Evolutionary conservation across 1,140 invertebrate genomes (phyloP), one percentile per base, ranked within the genome.

Genomic region (Plectus sambesii): DNA sequence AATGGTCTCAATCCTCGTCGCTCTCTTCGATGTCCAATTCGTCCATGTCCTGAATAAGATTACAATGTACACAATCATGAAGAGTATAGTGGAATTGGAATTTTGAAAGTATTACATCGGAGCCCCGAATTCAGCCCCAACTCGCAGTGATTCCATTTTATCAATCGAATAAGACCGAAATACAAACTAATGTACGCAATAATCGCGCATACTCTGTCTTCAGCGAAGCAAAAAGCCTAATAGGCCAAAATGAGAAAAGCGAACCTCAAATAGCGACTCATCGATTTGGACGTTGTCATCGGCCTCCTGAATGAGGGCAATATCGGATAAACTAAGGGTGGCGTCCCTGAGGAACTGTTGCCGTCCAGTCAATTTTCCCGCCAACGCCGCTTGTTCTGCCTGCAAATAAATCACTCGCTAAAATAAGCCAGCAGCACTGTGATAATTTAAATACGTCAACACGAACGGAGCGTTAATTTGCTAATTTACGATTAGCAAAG

Each of bases 301-400:
- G 19, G 26, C 30, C 25, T 59, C 44, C 29, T 61, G 55, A 17
- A 62, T 47, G 12, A 62, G 38, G 5, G 38, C 44, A 6, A 62
- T 42, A 58, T 62, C 60, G 15, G 60, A 62, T 2, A 60, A 43
- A 47, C 51, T 53, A 8, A 62, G 49, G 19, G 56, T 42, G 20
- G 49, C 42, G 33, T 62, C 60, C 30, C 44, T 38, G 22, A 62
- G 48, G 49, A 62, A 62, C 29, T 45, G 46, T 46, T 63, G 53
- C 38, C 46, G 12, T 15, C 60, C 60, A 6, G 60, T 62, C 6
- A 60, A 36, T 17, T 47, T 53, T 6, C 56, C 56, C 12, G 44
- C 59, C 9, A 62, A 26, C 15, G 42, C 30, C 19, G 59, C 59
- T 46, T 59, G 26, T 29, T 49, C 23, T 8, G 53, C 55, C 53